Conservation (phyloP, 1,140 invertebrate genomes). For the Microplitis demolitor region DNA sequence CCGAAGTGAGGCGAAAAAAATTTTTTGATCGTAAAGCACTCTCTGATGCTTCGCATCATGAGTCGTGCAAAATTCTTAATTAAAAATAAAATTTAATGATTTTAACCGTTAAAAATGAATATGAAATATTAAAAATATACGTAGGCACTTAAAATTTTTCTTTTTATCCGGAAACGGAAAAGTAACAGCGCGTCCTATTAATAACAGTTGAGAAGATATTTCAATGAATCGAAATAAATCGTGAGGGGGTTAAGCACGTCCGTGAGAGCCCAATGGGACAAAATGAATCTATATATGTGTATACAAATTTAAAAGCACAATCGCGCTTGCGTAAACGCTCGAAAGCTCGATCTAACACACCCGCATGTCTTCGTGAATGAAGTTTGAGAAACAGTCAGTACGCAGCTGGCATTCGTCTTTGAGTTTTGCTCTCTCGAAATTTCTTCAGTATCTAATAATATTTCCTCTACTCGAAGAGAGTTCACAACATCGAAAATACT, state of each 20-base stretch:
- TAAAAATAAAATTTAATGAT: too few relatives aligned
- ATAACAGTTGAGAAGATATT: constrained; percentile 14
- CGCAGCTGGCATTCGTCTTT: constrained; percentile 3
- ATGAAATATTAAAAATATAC: too few relatives aligned
- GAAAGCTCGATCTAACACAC: constrained; percentile 1
- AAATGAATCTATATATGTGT: neutral
- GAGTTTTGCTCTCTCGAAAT: neutral
- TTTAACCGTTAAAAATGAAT: too few relatives aligned
- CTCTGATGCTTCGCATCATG: too few relatives aligned
- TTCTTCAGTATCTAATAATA: neutral
- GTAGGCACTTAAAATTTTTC: too few relatives aligned
- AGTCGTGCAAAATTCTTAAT: too few relatives aligned
- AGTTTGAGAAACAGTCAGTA: constrained; percentile 6
- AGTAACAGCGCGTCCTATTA: constrained; percentile 4
- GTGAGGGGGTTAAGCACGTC: neutral
- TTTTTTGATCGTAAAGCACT: too few relatives aligned
- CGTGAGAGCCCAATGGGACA: neutral
- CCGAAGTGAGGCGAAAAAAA: too few relatives aligned
- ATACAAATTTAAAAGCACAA: neutral
- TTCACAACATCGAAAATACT: neutral
- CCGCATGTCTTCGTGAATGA: constrained; percentile 19
- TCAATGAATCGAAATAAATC: constrained; percentile 22
- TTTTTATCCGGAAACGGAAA: constrained; percentile 14
- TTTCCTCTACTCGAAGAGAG: neutral
- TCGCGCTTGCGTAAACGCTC: constrained; percentile 6